Evolutionary conservation across 2,113 vertebrate species (phyloP), one percentile per base, ranked within the genome.

Genomic region (Coracopsis vasa): DNA sequence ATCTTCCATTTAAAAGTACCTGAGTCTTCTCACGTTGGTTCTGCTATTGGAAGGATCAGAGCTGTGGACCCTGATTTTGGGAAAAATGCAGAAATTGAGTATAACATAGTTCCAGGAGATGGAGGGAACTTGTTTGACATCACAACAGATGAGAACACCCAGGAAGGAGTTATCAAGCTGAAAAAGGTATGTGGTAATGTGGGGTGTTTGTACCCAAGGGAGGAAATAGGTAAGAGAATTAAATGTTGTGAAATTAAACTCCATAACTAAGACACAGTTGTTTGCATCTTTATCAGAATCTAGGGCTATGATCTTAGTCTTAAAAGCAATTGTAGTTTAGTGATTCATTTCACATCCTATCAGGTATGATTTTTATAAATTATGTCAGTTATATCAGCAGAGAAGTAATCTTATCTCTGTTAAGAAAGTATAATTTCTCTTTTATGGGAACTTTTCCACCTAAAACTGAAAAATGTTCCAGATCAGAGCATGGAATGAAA

Each of bases 1-100:
- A 99, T 99, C 95, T 99, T 99, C 94, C 99, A 99, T 93, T 97
- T 99, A 60, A 98, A 99, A 97, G 99, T 99, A 60, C 99, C 99
- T 0, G 99, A 99, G 81, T 98, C 99, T 13, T 99, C 99, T 29
- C 95, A 98, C 0, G 97, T 99, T 92, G 99, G 99, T 10, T 99
- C 99, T 23, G 98, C 98, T 12, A 98, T 99, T 74, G 99, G 99
- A 58, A 98, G 99, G 88, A 99, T 99, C 97, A 98, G 99, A 98
- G 99, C 99, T 48, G 99, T 99, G 44, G 99, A 99, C 86, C 98
- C 99, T 78, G 99, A 99, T 97, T 98, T 98, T 81, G 99, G 99
- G 74, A 98, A 97, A 88, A 99, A 99, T 73, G 99, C 99, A 5
- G 98, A 99, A 97, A 99, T 99, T 42, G 99, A 99, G 82, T 99